Percentiles rank a stretch among this genome's conserved stretches.
These are phyloP conservation scores for Antigone vipio DNA, from an alignment of 2,113 vertebrate genomes.

Conservation along the genomic window DNA sequence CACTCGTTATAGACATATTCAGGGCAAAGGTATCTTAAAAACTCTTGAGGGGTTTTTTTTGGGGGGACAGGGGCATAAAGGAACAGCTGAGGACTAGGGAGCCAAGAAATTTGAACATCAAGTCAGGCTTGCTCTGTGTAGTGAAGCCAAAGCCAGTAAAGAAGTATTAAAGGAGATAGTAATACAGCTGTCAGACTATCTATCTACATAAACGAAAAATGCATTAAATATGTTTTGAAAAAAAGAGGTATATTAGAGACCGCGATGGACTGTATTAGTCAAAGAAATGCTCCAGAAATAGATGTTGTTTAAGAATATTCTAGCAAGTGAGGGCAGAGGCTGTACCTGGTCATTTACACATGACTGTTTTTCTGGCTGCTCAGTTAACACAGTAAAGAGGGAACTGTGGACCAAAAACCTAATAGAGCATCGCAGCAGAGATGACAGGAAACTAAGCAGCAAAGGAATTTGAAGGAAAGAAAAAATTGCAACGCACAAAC, in stretches of 20 bases:
- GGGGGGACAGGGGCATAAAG: rapidly evolving
- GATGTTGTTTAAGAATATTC: not conserved
- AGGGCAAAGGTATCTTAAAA: not conserved
- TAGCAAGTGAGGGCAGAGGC: not conserved
- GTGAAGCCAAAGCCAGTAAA: not conserved
- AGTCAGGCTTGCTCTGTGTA: not conserved
- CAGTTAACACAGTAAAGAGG: not conserved
- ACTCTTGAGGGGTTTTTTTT: rapidly evolving
- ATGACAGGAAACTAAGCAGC: not conserved
- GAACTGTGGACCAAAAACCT: not conserved
- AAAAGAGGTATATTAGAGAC: not conserved
- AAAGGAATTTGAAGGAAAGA: not conserved
- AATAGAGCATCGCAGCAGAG: not conserved
- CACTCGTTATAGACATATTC: not conserved
- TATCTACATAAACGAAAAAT: not conserved
- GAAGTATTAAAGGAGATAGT: not conserved
- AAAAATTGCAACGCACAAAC: not conserved
- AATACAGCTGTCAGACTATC: not conserved
- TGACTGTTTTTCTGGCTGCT: not conserved
- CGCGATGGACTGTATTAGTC: not conserved
- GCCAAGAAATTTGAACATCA: not conserved
- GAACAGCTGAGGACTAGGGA: not conserved
- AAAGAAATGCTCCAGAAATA: not conserved
- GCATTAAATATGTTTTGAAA: not conserved
- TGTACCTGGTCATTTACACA: not conserved